Evolutionary conservation across 1,140 invertebrate genomes (phyloP).

Genomic region (Nebria ingens): DNA sequence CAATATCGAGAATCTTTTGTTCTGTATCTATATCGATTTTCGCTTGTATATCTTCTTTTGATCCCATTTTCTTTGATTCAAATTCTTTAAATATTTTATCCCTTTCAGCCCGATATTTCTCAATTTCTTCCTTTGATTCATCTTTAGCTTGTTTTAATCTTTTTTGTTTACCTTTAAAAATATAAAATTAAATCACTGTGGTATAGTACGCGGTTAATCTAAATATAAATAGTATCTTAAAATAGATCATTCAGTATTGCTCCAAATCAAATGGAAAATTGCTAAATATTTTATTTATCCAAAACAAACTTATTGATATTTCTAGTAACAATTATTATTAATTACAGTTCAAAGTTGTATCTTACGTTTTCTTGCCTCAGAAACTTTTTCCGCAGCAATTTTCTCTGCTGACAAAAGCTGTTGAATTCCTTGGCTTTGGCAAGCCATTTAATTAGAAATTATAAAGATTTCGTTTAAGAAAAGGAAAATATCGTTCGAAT

Average conservation of each 20-base stretch:
- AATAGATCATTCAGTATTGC: conserved; percentile 1
- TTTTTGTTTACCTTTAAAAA: conserved; percentile 72
- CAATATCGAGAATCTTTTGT: conserved; percentile 74
- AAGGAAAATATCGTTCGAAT: too few species aligned
- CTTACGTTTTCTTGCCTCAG: conserved; percentile 97
- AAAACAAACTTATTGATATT: too few species aligned
- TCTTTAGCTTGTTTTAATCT: conserved; percentile 96
- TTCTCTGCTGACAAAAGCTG: conserved; percentile 96
- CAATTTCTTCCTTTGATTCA: conserved; percentile 93
- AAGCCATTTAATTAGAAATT: too few species aligned
- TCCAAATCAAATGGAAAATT: too few species aligned
- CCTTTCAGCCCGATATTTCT: conserved; percentile 83
- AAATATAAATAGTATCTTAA: not conserved
- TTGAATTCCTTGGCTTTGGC: conserved; percentile 98
- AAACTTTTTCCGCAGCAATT: conserved; percentile 95
- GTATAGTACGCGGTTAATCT: conserved; percentile 12
- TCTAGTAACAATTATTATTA: too few species aligned
- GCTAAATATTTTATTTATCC: too few species aligned
- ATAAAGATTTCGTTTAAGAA: too few species aligned
- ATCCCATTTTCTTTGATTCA: conserved; percentile 83
- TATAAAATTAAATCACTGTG: not conserved
- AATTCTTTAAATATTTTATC: conserved; percentile 83
- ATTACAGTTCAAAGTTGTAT: too few species aligned
- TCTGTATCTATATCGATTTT: conserved; percentile 73
- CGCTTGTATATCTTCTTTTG: conserved; percentile 72